These are phyloP conservation scores for Pristionchus pacificus DNA, from an alignment of 1,140 invertebrate species.

Conservation along the genomic window DNA sequence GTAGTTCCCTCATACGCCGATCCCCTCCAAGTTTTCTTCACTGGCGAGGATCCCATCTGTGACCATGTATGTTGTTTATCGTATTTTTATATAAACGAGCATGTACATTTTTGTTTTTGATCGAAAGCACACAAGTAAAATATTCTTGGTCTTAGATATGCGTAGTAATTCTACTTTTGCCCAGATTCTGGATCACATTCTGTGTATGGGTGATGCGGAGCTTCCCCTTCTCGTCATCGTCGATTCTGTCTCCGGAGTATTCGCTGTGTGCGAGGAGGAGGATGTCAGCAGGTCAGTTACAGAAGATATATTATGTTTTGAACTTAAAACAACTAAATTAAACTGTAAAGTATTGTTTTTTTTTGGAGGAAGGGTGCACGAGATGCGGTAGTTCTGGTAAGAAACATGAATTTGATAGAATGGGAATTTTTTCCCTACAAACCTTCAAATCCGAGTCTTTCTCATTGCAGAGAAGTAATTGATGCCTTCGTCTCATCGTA, in stretches of 20 bases:
- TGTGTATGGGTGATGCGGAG: conserved; percentile 31
- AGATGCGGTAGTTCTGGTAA: no score
- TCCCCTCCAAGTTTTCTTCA: conserved; percentile 33
- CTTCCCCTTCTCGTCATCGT: conserved; percentile 29
- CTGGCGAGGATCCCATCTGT: conserved; percentile 36
- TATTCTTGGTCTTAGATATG: background rate
- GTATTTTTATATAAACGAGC: no score
- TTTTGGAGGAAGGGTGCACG: no score
- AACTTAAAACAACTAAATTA: background rate
- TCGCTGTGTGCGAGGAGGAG: conserved; percentile 31
- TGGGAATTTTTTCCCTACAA: background rate
- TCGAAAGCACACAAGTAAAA: background rate
- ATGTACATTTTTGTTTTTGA: no score
- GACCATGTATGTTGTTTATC: conserved; percentile 23
- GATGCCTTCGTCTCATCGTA: conserved; percentile 11
- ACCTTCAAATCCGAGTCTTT: background rate
- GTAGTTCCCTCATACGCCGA: conserved; percentile 22
- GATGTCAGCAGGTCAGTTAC: conserved; percentile 27
- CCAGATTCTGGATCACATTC: conserved; percentile 32
- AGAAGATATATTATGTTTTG: background rate
- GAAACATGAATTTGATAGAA: background rate
- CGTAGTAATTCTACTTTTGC: background rate
- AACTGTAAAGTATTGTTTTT: no score
- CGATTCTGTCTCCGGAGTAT: conserved; percentile 25
- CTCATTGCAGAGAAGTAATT: background rate